Evolutionary conservation across 2,888 invertebrate species (phyloP), one percentile per base, ranked within the genome.

Genomic region (Biston stratarius): DNA sequence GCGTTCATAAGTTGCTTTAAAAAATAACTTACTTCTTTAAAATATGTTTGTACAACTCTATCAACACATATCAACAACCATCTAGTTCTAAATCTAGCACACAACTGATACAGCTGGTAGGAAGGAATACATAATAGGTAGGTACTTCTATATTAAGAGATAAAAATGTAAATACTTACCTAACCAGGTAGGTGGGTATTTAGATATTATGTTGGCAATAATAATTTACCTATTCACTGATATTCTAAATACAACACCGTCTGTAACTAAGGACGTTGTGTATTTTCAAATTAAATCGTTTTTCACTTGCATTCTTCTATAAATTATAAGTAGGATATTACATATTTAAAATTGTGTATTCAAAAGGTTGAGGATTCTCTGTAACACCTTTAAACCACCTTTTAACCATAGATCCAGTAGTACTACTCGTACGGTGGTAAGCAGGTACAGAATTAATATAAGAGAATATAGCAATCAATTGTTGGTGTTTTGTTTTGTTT

Each of bases 401-500:
- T n/a, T n/a, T n/a, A n/a, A n/a, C n/a, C n/a, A n/a, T 5, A 15
- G 8, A 9, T 9, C 14, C 5, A 15, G 34, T n/a, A 34, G 7
- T 33, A 1, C 11, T 12, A 6, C 12, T 36, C 5, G 38, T 38
- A 38, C 38, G 38, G 3, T 38, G 38, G 38, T 24, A 1, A 24
- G 24, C 24, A 24, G 3, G 24, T 24, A 24, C 24, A 24, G 24
- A 24, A 24, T 2, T 24, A 24, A 24, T 24, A 2, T 24, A 24
- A 24, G 1, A 24, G 24, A 24, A 24, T 24, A 2, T 24, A 24
- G 24, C 24, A 24, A 24, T 38, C 36, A 52, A 42, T 12, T n/a
- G 10, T 12, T 42, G 49, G 24, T 42, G 24, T 59, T 49, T 59
- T 40, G 48, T 59, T 33, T 51, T 59, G 59, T 51, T 49, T 33